These are phyloP conservation scores for Diadophis punctatus DNA, from an alignment of 2,113 vertebrate species.

Conservation along the genomic window DNA sequence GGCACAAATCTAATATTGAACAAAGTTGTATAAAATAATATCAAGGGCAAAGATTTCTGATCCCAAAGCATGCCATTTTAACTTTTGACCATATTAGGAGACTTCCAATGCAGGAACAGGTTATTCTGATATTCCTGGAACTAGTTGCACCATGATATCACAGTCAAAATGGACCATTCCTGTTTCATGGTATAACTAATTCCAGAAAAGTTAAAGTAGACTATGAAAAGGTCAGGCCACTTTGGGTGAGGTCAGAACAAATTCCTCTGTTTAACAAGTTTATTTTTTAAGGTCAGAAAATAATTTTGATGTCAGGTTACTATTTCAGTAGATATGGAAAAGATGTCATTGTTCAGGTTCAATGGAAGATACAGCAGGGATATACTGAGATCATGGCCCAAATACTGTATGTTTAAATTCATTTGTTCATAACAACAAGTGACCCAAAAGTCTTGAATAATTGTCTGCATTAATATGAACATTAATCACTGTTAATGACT, in stretches of 20 bases:
- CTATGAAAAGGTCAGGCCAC: neutral
- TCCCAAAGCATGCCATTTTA: neutral
- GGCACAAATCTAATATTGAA: neutral
- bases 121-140: neutral
- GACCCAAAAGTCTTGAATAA: neutral
- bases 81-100: neutral
- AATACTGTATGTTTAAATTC: neutral
- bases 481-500: neutral
- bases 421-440: neutral
- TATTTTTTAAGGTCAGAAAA: neutral
- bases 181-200: neutral
- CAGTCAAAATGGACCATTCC: neutral
- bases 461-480: neutral
- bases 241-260: neutral
- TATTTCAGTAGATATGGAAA: neutral
- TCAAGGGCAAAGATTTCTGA: neutral
- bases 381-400: neutral
- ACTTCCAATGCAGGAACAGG: neutral
- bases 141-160: neutral
- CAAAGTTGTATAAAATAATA: neutral
- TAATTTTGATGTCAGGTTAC: neutral
- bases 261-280: neutral
- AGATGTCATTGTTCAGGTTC: neutral
- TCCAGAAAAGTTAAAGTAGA: neutral
- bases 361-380: neutral